These are phyloP conservation scores for Ptilorrhoa leucosticta DNA, from an alignment of 2,113 vertebrate genomes.

Conservation along the genomic window DNA sequence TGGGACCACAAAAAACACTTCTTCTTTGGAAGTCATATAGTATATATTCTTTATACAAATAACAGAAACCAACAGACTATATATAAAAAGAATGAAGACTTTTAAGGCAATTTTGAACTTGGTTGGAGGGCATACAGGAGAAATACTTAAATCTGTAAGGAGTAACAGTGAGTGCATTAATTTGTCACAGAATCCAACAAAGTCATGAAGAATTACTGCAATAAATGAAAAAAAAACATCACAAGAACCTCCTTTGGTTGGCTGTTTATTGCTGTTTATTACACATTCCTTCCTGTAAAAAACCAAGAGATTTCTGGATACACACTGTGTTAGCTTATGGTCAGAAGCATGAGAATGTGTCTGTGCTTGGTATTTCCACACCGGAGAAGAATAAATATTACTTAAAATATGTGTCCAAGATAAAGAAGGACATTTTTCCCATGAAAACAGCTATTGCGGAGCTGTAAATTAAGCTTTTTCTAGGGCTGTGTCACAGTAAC, in stretches of 20 bases:
- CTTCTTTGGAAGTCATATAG: neutral
- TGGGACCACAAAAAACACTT: accelerated
- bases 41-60: neutral
- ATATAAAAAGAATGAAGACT: neutral
- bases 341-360: neutral
- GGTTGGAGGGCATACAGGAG: neutral
- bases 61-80: accelerated
- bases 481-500: neutral
- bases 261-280: neutral
- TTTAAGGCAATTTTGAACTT: neutral
- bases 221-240: neutral
- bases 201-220: neutral
- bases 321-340: neutral
- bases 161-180: neutral
- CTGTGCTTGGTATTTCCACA: neutral
- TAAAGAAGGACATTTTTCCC: neutral
- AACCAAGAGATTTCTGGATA: neutral
- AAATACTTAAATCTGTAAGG: neutral
- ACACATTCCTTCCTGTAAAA: neutral
- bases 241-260: accelerated
- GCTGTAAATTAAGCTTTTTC: neutral
- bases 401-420: neutral
- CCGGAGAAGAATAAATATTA: neutral
- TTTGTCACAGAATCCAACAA: neutral
- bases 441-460: neutral